Percentiles rank a stretch among this genome's conserved stretches.
Conservation (phyloP, 2,113 vertebrate genomes). For the Carollia perspicillata region DNA sequence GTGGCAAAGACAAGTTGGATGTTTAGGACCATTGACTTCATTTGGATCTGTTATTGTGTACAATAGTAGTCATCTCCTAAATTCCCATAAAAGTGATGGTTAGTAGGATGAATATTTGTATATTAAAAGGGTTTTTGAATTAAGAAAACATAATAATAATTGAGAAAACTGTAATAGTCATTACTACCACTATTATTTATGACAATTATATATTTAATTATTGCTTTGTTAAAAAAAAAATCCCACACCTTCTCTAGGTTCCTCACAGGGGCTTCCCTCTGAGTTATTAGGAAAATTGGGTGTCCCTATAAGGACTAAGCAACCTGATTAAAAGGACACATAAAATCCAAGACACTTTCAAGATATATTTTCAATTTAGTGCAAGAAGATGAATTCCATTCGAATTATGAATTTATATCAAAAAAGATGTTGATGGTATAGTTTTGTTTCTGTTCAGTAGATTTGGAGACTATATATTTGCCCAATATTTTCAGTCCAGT, state of each 20-base stretch:
- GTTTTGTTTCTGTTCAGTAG: not conserved
- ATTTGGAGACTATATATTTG: not conserved
- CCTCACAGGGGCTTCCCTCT: not conserved
- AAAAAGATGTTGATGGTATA: not conserved
- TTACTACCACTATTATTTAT: not conserved
- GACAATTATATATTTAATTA: not conserved
- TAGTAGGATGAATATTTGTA: not conserved
- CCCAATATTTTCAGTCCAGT: not conserved
- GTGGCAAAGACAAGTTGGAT: slow-evolving; percentile 32
- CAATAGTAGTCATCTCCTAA: not conserved
- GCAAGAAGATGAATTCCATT: not conserved
- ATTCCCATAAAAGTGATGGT: slow-evolving; percentile 27
- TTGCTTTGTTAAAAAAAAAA: not conserved
- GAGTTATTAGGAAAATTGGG: not conserved
- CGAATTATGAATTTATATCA: not conserved
- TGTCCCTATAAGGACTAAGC: not conserved
- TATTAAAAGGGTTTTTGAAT: not conserved
- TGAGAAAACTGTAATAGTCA: not conserved
- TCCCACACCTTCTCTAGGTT: not conserved
- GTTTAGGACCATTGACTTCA: slow-evolving; percentile 48
- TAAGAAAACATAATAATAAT: slow-evolving; percentile 4
- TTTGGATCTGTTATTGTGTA: slow-evolving; percentile 36
- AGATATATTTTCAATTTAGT: not conserved
- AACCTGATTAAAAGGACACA: not conserved
- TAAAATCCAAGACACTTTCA: not conserved